A percentile compares a stretch with the other conserved stretches of the same genome.
These are phyloP conservation scores for Scaptomyza montana DNA, from an alignment of 1,140 invertebrate genomes.

Conservation along the genomic window DNA sequence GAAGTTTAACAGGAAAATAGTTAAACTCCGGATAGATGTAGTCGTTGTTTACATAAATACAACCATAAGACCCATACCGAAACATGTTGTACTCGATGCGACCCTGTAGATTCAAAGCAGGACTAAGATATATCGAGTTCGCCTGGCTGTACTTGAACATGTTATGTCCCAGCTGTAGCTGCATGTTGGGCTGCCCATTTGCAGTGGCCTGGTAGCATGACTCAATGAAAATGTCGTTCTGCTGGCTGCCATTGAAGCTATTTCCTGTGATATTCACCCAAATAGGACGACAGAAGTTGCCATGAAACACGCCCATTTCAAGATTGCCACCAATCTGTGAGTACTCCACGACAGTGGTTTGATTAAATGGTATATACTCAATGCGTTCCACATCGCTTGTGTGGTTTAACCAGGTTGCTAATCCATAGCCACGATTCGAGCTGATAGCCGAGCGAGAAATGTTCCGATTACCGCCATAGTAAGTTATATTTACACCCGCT, in stretches of 20 bases:
- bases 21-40: conserved; percentile 89
- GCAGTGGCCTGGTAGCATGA: conserved; percentile 90
- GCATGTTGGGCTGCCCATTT: conserved; percentile 84
- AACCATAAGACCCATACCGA: conserved; percentile 91
- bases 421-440: conserved; percentile 93
- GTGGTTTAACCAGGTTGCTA: conserved; percentile 95
- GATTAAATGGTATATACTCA: conserved; percentile 90
- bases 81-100: conserved; percentile 95
- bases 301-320: conserved; percentile 92
- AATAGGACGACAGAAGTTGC: conserved; percentile 90
- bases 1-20: conserved; percentile 88
- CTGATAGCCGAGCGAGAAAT: conserved; percentile 91
- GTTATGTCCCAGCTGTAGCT: conserved; percentile 94
- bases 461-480: conserved; percentile 94
- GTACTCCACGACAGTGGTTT: conserved; percentile 94
- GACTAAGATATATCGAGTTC: conserved; percentile 91
- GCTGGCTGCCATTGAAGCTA: conserved; percentile 90
- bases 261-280: conserved; percentile 95
- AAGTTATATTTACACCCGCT: conserved; percentile 95
- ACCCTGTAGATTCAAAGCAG: conserved; percentile 92
- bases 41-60: conserved; percentile 93
- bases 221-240: conserved; percentile 90
- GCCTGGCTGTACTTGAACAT: conserved; percentile 90
- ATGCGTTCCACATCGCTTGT: conserved; percentile 88
- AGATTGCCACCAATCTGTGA: conserved; percentile 93